A percentile compares a stretch with the other conserved stretches of the same genome.
These are phyloP conservation scores for Danionella cerebrum DNA, from an alignment of 2,113 vertebrate species.

Conservation along the genomic window DNA sequence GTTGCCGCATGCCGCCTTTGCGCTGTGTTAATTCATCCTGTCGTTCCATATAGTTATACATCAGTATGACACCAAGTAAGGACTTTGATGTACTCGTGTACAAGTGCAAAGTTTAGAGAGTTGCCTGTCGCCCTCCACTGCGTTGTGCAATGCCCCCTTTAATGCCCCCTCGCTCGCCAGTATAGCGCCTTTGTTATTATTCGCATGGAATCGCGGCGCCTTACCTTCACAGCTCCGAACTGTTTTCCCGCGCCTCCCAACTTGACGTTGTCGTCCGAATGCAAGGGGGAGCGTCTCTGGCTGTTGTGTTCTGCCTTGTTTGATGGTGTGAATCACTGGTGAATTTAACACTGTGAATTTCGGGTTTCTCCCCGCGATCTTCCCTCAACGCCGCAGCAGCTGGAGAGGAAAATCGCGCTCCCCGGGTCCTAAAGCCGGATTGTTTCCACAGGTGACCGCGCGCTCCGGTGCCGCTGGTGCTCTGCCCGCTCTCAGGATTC, in stretches of 20 bases:
- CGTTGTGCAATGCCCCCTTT: conserved; percentile 69
- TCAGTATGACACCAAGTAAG: background rate
- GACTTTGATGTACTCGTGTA: conserved; percentile 39
- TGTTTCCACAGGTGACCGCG: conserved; percentile 65
- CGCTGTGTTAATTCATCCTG: background rate
- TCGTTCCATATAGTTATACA: background rate
- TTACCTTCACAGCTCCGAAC: conserved; percentile 67
- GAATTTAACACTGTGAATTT: conserved; percentile 62
- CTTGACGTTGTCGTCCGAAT: conserved; percentile 36
- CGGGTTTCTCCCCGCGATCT: conserved; percentile 72
- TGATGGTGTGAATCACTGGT: conserved; percentile 48
- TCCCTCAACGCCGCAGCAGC: conserved; percentile 77
- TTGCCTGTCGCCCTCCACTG: conserved; percentile 59
- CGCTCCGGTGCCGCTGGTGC: background rate
- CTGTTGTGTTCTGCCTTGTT: conserved; percentile 44
- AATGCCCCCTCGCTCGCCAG: conserved; percentile 71
- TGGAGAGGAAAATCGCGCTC: conserved; percentile 76
- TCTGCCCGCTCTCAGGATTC: too few relatives aligned
- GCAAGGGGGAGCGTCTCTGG: conserved; percentile 47
- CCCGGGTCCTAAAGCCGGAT: conserved; percentile 74
- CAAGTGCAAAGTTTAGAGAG: conserved; percentile 70
- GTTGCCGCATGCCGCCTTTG: background rate
- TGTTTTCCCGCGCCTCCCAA: conserved; percentile 49
- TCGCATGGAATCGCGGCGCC: conserved; percentile 69
- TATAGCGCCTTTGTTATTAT: conserved; percentile 76